Evolutionary conservation across 2,113 vertebrate species (phyloP).

Genomic region (Pterocles burchelli): DNA sequence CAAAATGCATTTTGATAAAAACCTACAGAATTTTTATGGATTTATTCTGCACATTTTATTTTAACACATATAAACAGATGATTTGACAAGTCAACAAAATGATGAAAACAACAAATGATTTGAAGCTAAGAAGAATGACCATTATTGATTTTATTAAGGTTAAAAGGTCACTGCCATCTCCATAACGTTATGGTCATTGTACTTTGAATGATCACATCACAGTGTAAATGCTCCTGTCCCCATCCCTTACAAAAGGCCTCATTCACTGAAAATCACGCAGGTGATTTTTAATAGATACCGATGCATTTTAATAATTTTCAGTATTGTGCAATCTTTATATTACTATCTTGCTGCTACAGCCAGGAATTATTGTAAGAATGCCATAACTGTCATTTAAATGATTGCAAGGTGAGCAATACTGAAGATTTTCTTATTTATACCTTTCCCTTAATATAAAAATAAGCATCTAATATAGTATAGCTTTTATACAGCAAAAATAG

Average conservation of each 20-base stretch:
- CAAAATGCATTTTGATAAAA: background rate
- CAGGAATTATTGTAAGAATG: background rate
- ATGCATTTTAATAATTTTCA: background rate
- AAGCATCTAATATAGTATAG: background rate
- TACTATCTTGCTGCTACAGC: background rate
- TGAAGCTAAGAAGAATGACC: background rate
- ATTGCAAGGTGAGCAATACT: background rate
- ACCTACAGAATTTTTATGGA: background rate
- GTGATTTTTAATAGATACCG: conserved; percentile 7
- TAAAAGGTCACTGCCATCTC: background rate
- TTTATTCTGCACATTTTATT: background rate
- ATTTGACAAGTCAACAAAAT: too few species aligned
- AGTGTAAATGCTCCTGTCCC: background rate
- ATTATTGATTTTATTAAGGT: background rate
- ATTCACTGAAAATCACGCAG: background rate
- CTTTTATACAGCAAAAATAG: background rate
- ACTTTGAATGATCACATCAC: conserved; percentile 15
- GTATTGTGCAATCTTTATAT: background rate
- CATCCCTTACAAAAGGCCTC: background rate
- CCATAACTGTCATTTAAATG: background rate
- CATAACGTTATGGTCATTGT: background rate
- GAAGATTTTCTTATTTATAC: background rate
- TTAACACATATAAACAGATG: background rate
- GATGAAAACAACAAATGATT: background rate
- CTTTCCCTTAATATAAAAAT: background rate